phyloP scores from a whole-genome alignment of 2,113 vertebrate genomes.

The Macaca fascicularis region DNA sequence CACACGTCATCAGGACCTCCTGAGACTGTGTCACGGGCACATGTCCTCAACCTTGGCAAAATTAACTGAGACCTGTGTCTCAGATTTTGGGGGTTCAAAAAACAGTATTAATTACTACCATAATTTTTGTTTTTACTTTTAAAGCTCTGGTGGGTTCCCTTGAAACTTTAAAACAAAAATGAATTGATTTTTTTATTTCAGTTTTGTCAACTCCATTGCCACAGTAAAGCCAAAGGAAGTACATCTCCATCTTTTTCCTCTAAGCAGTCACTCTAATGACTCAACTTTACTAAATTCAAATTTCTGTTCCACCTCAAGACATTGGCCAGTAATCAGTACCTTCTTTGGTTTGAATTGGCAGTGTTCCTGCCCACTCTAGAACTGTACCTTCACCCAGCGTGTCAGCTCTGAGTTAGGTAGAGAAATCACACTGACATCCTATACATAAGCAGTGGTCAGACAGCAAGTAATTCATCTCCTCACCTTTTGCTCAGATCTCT shows the following conservation, averaged over 20 bases:
- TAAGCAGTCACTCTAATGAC: neutral
- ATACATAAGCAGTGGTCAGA: neutral
- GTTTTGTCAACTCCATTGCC: neutral
- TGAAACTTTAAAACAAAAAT: neutral
- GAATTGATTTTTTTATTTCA: neutral
- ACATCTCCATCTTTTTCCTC: neutral
- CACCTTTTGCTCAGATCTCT: neutral
- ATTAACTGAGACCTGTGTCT: no score
- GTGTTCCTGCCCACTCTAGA: neutral
- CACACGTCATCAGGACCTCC: no score
- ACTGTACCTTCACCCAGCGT: neutral
- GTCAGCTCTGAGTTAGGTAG: neutral
- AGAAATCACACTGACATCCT: neutral
- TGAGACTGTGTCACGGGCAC: no score
- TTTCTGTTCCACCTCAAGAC: neutral
- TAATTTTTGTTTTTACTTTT: neutral
- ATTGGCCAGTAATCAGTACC: neutral
- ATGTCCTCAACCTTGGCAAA: no score
- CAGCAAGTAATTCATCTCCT: neutral
- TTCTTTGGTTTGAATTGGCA: neutral
- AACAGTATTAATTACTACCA: neutral
- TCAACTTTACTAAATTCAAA: neutral
- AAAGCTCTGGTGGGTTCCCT: neutral
- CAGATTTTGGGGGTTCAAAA: no score
- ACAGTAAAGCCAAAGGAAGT: neutral